Evolutionary conservation across 2,888 invertebrate species (phyloP).

Genomic region (Aleiodes testaceus): DNA sequence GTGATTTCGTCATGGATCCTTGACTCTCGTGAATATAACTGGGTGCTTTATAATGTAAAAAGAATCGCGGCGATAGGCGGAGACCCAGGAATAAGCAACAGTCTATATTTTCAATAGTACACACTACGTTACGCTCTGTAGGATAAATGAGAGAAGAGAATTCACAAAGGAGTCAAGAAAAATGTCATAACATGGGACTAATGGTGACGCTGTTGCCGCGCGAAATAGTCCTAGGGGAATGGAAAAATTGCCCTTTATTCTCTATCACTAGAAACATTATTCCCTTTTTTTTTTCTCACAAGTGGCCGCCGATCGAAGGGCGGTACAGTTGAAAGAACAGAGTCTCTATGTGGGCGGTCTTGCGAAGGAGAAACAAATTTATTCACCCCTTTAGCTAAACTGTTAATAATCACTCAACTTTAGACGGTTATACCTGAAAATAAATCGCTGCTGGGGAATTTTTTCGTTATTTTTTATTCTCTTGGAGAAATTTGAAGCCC

Average conservation of each 20-base stretch:
- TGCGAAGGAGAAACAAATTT: slow-evolving; percentile 53
- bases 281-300: slow-evolving; percentile 6
- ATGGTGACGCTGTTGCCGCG: slow-evolving; percentile 45
- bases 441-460: slow-evolving; percentile 46
- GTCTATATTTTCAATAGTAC: slow-evolving; percentile 21
- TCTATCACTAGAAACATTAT: slow-evolving; percentile 3
- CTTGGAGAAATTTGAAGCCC: slow-evolving; percentile 45
- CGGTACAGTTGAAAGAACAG: slow-evolving; percentile 30
- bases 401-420: slow-evolving; percentile 59
- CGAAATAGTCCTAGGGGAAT: slow-evolving; percentile 6
- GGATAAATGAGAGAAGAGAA: background rate
- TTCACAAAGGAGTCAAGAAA: background rate
- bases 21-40: slow-evolving; percentile 57
- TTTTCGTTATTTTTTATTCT: background rate
- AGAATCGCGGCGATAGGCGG: slow-evolving; percentile 26
- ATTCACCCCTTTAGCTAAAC: slow-evolving; percentile 59
- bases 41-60: slow-evolving; percentile 50
- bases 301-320: slow-evolving; percentile 27
- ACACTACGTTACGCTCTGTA: background rate
- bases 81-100: slow-evolving; percentile 10
- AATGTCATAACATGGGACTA: slow-evolving; percentile 48
- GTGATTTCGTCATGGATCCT: slow-evolving; percentile 66
- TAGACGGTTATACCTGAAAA: slow-evolving; percentile 44
- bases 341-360: slow-evolving; percentile 57
- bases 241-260: slow-evolving; percentile 40